phyloP scores from a whole-genome alignment of 2,113 vertebrate species.

The Brachypodius melanocephalos region DNA sequence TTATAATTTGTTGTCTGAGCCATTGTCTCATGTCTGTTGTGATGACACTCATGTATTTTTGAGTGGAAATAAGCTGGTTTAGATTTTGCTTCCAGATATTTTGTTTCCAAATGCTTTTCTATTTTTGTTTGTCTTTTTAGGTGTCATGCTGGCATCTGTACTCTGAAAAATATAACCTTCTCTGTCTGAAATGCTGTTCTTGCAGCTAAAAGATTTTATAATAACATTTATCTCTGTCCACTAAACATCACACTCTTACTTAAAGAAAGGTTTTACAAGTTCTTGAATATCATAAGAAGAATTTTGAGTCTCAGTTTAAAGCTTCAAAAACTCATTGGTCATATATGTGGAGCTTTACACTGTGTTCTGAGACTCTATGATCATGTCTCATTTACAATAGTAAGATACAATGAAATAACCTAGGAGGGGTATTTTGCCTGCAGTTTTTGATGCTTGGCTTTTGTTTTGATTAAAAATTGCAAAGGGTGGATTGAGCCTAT shows the following conservation, averaged over 20 bases:
- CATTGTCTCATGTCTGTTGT: not conserved
- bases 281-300: not conserved
- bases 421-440: not conserved
- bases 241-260: not conserved
- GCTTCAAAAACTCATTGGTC: not conserved
- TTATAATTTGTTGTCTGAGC: not conserved
- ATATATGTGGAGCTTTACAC: not conserved
- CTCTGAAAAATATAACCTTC: not conserved
- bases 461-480: not conserved
- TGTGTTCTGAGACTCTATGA: not conserved
- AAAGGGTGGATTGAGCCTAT: not conserved
- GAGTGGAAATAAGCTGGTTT: not conserved
- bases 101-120: slow-evolving; percentile 17
- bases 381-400: not conserved
- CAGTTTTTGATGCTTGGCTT: not conserved
- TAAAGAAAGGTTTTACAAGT: not conserved
- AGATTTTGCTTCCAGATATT: not conserved
- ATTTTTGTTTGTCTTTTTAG: not conserved
- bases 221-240: not conserved
- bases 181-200: not conserved
- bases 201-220: not conserved
- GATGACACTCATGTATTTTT: not conserved
- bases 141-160: not conserved
- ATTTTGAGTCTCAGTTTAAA: not conserved
- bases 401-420: not conserved